Base-by-base conservation (phyloP, 2,888 invertebrate genomes). In the Scelioninae gen. 1 region DNA sequence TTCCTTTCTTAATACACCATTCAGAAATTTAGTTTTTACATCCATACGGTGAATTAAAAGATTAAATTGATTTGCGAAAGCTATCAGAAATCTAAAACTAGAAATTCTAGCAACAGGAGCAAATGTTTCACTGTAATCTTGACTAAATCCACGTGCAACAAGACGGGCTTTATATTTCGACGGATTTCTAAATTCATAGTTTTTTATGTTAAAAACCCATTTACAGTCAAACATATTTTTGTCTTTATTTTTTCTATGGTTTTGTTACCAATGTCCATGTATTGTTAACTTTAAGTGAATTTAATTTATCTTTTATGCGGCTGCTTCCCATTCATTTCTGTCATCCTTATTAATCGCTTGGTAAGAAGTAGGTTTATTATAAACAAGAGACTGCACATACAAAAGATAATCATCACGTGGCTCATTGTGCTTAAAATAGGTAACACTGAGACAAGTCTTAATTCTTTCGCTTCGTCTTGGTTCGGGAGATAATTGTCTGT, bases 101-200 rank as follows among this genome's bases (percentile, higher is more conserved):
- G 43, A 43, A 43, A 43, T 43, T 9, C 43, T 6, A n/a, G 43
- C 43, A 43, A 43, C 43, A 4, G 13, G n/a, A n/a, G n/a, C n/a
- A n/a, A n/a, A n/a, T n/a, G n/a, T n/a, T n/a, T n/a, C n/a, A n/a
- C n/a, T n/a, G n/a, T n/a, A n/a, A n/a, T n/a, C n/a, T n/a, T n/a
- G n/a, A n/a, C n/a, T n/a, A n/a, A n/a, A n/a, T n/a, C n/a, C n/a
- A n/a, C n/a, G n/a, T n/a, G n/a, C n/a, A n/a, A n/a, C n/a, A n/a
- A n/a, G n/a, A n/a, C n/a, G 43, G 11, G 43, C 43, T 43, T 43
- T 43, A 43, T 43, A 43, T 11, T 75, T 75, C 49, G 69, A 79
- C 43, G 69, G 69, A 10, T 60, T 15, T 13, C 71, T 13, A 66
- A 76, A 47, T n/a, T n/a, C n/a, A n/a, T n/a, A n/a, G n/a, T n/a